Evolutionary conservation across 2,888 invertebrate species (phyloP), one percentile per base, ranked within the genome.

Genomic region (Polietes domitor): DNA sequence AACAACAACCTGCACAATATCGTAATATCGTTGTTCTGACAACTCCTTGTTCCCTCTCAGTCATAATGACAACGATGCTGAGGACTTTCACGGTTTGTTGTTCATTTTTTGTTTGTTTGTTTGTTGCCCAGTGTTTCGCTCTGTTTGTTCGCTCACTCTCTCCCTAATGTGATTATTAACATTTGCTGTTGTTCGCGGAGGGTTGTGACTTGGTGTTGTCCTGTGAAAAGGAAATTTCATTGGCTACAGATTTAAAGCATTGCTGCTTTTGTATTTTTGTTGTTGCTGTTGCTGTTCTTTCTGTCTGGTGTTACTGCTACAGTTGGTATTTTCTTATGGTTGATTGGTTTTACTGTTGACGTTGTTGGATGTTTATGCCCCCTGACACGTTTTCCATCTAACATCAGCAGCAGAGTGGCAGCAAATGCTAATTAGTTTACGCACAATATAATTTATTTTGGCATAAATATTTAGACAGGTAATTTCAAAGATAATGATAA

Each of bases 401-500:
- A n/a, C 4, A 0, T 58, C 58, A 26, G 26, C 58, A 26, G 26
- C 26, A 24, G 61, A 12, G n/a, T 6, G 47, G 47, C 47, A n/a
- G 12, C 47, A 47, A 47, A 58, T 58, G 58, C 58, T 68, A 68
- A 68, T 68, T 68, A 68, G 68, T 68, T 68, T 68, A 68, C 41
- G 68, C 68, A 68, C 9, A 19, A 68, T 43, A 68, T 68, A 68
- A 68, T 68, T 68, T 43, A 68, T 68, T 68, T 68, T 68, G 68
- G 68, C 68, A 68, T 68, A 68, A 68, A 68, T 43, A 68, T 68
- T 68, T 43, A 68, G 68, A 68, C 68, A 68, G 68, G 68, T 68
- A 68, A 68, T 68, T 68, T 68, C 43, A 68, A 68, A 68, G 43
- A 24, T 68, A 41, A 68, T 41, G 24, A 24, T 7, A 43, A 68